Evolutionary conservation across 2,888 invertebrate species (phyloP).

Genomic region (Melieria crassipennis): DNA sequence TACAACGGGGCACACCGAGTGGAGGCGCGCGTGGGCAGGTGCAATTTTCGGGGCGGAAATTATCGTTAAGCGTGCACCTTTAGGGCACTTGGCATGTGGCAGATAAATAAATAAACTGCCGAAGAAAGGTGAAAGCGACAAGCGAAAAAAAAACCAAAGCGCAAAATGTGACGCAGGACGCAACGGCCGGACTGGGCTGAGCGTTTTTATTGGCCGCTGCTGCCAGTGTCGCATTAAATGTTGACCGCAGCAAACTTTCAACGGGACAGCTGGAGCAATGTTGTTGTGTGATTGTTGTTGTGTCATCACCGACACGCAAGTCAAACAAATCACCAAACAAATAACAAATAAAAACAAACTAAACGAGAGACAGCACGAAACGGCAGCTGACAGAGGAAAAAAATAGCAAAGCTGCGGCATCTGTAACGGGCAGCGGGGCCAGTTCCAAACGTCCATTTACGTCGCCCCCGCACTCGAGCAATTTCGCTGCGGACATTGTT

Average conservation of each 20-base stretch:
- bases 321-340: constrained; percentile 59
- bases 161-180: no score
- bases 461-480: not conserved
- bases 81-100: constrained; percentile 15
- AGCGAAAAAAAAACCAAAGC: no score
- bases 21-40: constrained; percentile 29
- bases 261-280: no score
- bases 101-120: not conserved
- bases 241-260: not conserved
- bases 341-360: constrained; percentile 42
- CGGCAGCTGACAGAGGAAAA: constrained; percentile 4
- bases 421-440: not conserved
- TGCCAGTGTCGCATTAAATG: constrained; percentile 29
- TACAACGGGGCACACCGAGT: not conserved
- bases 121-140: no score
- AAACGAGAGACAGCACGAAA: constrained; percentile 14
- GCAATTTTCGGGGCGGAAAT: constrained; percentile 39
- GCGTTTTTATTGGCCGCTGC: not conserved
- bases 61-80: constrained; percentile 41
- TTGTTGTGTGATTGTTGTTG: constrained; percentile 29
- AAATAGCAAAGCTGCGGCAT: not conserved
- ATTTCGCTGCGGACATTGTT: no score
- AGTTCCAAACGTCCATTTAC: not conserved
- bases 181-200: no score
- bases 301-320: constrained; percentile 60